Percentiles rank a stretch among this genome's conserved stretches.
phyloP scores from a whole-genome alignment of 2,797 vertebrate species.

The Emys orbicularis region DNA sequence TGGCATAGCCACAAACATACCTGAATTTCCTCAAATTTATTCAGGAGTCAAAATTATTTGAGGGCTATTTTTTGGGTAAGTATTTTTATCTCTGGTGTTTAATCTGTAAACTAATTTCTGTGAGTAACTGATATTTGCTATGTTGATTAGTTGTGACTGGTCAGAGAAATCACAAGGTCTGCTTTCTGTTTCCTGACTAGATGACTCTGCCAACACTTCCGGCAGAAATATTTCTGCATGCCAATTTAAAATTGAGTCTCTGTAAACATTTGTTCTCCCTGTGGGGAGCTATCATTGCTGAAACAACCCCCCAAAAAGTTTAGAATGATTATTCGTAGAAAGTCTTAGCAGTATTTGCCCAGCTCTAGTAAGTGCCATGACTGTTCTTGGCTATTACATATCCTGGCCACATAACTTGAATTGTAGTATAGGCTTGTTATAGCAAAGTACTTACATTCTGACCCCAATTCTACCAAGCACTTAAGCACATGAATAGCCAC shows the following conservation, averaged over 20 bases:
- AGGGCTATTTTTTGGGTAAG: not conserved
- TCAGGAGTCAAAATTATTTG: not conserved
- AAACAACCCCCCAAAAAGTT: not conserved
- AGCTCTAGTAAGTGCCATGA: not conserved
- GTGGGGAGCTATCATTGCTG: not conserved
- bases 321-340: not conserved
- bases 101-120: not conserved
- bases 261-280: not conserved
- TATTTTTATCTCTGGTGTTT: not conserved
- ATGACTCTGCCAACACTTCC: not conserved
- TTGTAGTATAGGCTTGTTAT: accelerated
- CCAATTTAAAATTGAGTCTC: not conserved
- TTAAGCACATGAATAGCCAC: not conserved
- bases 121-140: not conserved
- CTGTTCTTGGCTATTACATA: not conserved
- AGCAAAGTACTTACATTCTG: not conserved
- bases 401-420: not conserved
- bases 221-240: not conserved
- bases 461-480: not conserved
- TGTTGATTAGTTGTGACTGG: not conserved
- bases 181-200: not conserved
- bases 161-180: not conserved
- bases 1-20: not conserved
- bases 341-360: not conserved
- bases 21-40: not conserved